Evolutionary conservation across 2,797 vertebrate species (phyloP).

Genomic region (Microctenopoma steveboyesi): DNA sequence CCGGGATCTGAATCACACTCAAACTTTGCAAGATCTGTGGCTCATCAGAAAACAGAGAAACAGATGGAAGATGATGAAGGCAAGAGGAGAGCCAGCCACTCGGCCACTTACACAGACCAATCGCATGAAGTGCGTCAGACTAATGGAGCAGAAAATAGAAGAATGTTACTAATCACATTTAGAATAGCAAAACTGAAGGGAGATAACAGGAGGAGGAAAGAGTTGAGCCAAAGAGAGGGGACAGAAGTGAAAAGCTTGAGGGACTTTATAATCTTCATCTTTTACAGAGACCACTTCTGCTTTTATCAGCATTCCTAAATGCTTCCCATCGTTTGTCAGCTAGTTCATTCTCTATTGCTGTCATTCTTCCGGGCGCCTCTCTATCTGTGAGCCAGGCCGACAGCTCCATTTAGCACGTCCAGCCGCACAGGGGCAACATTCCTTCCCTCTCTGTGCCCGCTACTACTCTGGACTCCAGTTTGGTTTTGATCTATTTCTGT

Average conservation of each 20-base stretch:
- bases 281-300: constrained; percentile 44
- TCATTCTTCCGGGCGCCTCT: constrained; percentile 46
- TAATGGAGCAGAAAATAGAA: constrained; percentile 80
- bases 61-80: constrained; percentile 33
- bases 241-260: constrained; percentile 47
- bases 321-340: constrained; percentile 55
- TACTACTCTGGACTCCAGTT: constrained; percentile 53
- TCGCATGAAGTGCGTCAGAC: constrained; percentile 49
- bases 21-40: constrained; percentile 5
- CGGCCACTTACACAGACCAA: constrained; percentile 48
- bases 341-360: constrained; percentile 23
- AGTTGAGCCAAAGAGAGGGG: constrained; percentile 39
- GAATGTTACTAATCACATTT: constrained; percentile 71
- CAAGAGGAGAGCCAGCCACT: constrained; percentile 36
- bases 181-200: constrained; percentile 56
- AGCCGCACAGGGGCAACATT: constrained; percentile 60
- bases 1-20: constrained; percentile 3
- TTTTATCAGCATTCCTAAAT: constrained; percentile 65
- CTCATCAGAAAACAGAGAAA: constrained; percentile 32
- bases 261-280: constrained; percentile 56
- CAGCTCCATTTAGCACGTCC: constrained; percentile 66
- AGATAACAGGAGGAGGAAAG: constrained; percentile 44
- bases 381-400: constrained; percentile 63
- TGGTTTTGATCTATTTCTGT: constrained; percentile 77
- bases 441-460: constrained; percentile 50